Base-by-base conservation (phyloP, 2,113 vertebrate genomes). In the Lepus europaeus region DNA sequence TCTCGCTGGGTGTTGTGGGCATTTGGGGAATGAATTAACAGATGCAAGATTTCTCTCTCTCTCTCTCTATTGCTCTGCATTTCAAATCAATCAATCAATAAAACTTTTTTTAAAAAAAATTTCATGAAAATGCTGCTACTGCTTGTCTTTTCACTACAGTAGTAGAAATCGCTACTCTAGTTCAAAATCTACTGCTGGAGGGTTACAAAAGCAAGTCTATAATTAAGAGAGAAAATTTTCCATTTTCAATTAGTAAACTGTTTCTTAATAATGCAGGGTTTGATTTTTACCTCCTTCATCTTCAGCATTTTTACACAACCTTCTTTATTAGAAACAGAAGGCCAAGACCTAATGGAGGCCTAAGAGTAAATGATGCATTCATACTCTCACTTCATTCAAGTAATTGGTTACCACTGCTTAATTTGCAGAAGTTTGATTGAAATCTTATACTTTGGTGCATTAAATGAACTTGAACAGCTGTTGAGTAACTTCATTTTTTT, bases 391-490 rank as follows among this genome's bases (percentile, higher is more conserved):
- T 97, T 97, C 97, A 95, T 76, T 89, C 90, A 74, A 97, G 93
- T 96, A 97, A 98, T 96, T 97, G 92, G 10, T 78, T 97, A 94
- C n/a, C 51, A 90, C 27, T 96, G 74, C 94, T 97, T 97, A 95
- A 97, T 98, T 97, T 97, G 95, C 95, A 97, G 66, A 97, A 97
- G 94, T 96, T 79, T 96, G 73, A 93, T 80, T 91, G 89, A 98
- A 98, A 97, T 29, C 9, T 87, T 85, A 91, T 16, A 73, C 53
- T 97, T 76, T 84, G 87, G 84, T 94, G 95, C 36, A 5, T 95
- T 98, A 98, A 98, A 98, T 98, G 97, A 97, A 6, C 92, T 97
- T 96, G 95, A 98, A 98, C 93, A 95, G 51, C 96, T 96, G 70
- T 97, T 49, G 16, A 45, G 7, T 98, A 96, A 95, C 17, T 63